A percentile compares a stretch with the other conserved stretches of the same genome.
These are phyloP conservation scores for Amblyopsis hoosieri DNA, from an alignment of 2,797 vertebrate genomes.

Conservation along the genomic window DNA sequence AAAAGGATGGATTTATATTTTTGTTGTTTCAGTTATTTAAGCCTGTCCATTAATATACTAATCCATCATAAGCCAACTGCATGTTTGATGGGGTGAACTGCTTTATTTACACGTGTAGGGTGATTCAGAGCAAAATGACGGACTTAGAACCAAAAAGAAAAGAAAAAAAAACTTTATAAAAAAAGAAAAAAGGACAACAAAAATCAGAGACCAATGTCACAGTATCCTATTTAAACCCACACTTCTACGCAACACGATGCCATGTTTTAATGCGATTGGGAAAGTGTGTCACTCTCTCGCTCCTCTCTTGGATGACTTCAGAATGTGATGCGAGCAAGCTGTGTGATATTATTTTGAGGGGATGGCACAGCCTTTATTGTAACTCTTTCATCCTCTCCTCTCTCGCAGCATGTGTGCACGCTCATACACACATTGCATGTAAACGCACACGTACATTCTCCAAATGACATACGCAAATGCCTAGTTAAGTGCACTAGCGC, in stretches of 20 bases:
- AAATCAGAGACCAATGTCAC: constrained; percentile 47
- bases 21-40: not conserved
- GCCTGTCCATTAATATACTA: not conserved
- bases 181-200: constrained; percentile 39
- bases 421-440: constrained; percentile 32
- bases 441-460: constrained; percentile 7
- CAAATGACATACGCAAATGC: constrained; percentile 20
- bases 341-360: constrained; percentile 75
- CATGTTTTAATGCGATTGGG: constrained; percentile 76
- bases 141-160: too few relatives aligned
- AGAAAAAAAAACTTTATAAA: too few relatives aligned
- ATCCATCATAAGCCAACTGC: not conserved
- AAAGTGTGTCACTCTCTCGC: constrained; percentile 74
- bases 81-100: not conserved
- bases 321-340: constrained; percentile 69
- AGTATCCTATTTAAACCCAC: constrained; percentile 73
- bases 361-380: constrained; percentile 71
- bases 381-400: constrained; percentile 75
- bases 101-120: constrained; percentile 31
- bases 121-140: constrained; percentile 16
- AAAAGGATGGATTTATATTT: not conserved
- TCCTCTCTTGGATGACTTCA: constrained; percentile 73
- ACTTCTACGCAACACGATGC: constrained; percentile 69
- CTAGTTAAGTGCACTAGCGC: constrained; percentile 17
- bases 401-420: constrained; percentile 39